phyloP scores from a whole-genome alignment of 2,113 vertebrate species.

The Tychaedon coryphoeus region DNA sequence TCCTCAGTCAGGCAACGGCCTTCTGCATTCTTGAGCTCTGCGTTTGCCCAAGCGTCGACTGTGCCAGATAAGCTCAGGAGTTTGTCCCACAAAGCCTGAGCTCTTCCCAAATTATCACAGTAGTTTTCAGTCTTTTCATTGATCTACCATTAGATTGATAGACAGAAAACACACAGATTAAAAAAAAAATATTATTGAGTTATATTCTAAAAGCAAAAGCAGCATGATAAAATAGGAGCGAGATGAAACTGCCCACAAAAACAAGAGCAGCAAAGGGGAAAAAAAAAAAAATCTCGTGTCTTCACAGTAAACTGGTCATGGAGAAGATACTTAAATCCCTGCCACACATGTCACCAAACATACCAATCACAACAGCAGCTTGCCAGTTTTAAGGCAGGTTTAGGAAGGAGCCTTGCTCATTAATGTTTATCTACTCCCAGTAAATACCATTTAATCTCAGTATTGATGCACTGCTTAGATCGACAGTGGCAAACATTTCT shows the following conservation, averaged over 20 bases:
- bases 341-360: slow-evolving; percentile 56
- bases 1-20: slow-evolving; percentile 71
- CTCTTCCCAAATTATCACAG: slow-evolving; percentile 84
- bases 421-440: slow-evolving; percentile 54
- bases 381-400: slow-evolving; percentile 63
- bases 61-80: slow-evolving; percentile 80
- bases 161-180: not conserved
- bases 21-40: slow-evolving; percentile 72
- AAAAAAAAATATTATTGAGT: not conserved
- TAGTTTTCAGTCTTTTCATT: slow-evolving; percentile 90
- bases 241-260: not conserved
- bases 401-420: slow-evolving; percentile 55
- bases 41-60: slow-evolving; percentile 78
- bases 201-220: not conserved
- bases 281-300: not conserved
- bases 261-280: not conserved
- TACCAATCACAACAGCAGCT: slow-evolving; percentile 54
- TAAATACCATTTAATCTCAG: slow-evolving; percentile 64
- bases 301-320: slow-evolving; percentile 6
- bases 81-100: slow-evolving; percentile 90
- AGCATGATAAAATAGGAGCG: not conserved
- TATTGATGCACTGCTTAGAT: slow-evolving; percentile 29
- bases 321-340: slow-evolving; percentile 53
- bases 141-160: slow-evolving; percentile 72
- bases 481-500: not conserved